Evolutionary conservation across 2,888 invertebrate genomes (phyloP).

Genomic region (Saturnia pavonia): DNA sequence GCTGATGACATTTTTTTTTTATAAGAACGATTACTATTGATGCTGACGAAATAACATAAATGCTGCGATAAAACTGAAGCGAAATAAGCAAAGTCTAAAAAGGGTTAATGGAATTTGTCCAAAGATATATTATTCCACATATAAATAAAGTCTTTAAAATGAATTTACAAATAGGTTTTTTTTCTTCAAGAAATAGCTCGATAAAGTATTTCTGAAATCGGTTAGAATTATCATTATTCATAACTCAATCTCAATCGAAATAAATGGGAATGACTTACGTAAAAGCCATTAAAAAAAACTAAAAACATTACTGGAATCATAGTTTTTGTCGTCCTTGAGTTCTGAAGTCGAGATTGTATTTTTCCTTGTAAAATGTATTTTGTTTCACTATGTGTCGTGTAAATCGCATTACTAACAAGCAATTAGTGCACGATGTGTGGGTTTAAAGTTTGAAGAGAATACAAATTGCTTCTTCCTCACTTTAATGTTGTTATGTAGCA

Average conservation of each 20-base stretch:
- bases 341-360: neutral
- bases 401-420: slow-evolving; percentile 27
- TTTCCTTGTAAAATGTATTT: slow-evolving; percentile 32
- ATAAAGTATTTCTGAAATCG: too few species aligned
- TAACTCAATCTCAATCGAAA: neutral
- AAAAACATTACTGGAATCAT: slow-evolving; percentile 1
- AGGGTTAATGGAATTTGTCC: too few species aligned
- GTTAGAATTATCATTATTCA: neutral
- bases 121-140: too few species aligned
- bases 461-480: too few species aligned
- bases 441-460: neutral
- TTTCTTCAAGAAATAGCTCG: too few species aligned
- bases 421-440: slow-evolving; percentile 12
- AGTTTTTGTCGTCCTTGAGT: slow-evolving; percentile 8
- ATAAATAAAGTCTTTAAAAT: too few species aligned
- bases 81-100: neutral
- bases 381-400: slow-evolving; percentile 44
- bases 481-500: too few species aligned
- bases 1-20: neutral
- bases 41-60: neutral
- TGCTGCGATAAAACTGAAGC: neutral
- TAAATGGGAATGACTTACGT: neutral
- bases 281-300: neutral
- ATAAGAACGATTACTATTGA: neutral
- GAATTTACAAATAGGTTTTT: too few species aligned